phyloP scores from a whole-genome alignment of 2,888 invertebrate genomes.

The Aricia artaxerxes region DNA sequence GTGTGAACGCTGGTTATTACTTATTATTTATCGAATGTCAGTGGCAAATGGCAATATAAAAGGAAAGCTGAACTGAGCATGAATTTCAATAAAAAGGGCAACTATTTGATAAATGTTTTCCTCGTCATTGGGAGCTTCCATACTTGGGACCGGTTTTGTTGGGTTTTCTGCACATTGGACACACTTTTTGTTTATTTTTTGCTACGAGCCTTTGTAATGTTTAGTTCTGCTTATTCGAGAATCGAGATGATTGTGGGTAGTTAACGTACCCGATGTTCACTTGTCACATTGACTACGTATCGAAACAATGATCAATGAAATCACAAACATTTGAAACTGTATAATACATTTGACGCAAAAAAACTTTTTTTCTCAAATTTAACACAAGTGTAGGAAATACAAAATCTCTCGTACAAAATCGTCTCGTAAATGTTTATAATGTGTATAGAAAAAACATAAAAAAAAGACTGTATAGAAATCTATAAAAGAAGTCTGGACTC shows the following conservation, averaged over 20 bases:
- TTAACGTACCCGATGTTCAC: neutral
- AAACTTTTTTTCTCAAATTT: neutral
- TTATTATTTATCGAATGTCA: constrained; percentile 23
- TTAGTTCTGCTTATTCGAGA: constrained; percentile 4
- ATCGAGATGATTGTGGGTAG: constrained; percentile 1
- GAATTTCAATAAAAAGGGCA: constrained; percentile 48
- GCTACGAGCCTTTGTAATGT: constrained; percentile 26
- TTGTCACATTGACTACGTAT: neutral
- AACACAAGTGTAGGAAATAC: neutral
- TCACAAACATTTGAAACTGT: neutral
- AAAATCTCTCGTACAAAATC: neutral
- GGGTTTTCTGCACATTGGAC: constrained; percentile 54
- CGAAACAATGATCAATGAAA: neutral
- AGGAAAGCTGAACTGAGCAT: constrained; percentile 30
- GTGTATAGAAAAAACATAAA: no score
- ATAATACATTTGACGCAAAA: neutral
- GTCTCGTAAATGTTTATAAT: neutral
- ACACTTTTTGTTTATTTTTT: constrained; percentile 39
- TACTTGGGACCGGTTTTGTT: constrained; percentile 65
- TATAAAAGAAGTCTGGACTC: no score
- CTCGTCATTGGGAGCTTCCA: constrained; percentile 53
- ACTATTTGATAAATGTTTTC: constrained; percentile 62
- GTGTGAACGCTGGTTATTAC: neutral
- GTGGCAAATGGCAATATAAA: constrained; percentile 5
- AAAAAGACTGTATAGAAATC: no score